Conservation (phyloP, 2,113 vertebrate genomes). For the Megaleporinus macrocephalus region DNA sequence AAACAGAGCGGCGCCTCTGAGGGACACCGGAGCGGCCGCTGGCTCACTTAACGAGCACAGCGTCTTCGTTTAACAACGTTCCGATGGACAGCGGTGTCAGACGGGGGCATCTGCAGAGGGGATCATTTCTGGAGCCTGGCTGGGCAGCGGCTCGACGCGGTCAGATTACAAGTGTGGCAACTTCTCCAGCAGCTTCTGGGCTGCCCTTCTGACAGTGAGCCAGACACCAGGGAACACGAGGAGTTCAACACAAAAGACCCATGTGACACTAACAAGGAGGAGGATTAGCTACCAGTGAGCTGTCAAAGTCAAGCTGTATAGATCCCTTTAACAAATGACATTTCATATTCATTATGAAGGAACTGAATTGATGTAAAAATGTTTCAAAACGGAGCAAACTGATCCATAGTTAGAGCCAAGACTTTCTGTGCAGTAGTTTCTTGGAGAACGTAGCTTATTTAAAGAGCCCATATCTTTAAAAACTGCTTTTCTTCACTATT, state of each 20-base stretch:
- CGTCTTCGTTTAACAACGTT: conserved; percentile 36
- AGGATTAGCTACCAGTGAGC: neutral
- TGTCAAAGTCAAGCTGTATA: neutral
- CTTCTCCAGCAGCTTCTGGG: conserved; percentile 10
- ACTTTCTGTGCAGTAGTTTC: too few species aligned
- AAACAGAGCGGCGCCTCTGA: neutral
- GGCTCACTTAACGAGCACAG: conserved; percentile 22
- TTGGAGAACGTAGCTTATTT: too few species aligned
- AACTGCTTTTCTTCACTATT: too few species aligned
- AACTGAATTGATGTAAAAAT: neutral
- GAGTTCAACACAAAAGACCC: neutral
- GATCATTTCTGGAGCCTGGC: conserved; percentile 8
- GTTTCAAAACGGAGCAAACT: neutral
- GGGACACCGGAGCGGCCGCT: neutral
- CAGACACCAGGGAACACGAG: conserved; percentile 14
- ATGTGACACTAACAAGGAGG: neutral
- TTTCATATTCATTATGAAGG: neutral
- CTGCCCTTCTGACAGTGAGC: conserved; percentile 30
- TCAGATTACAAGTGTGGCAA: conserved; percentile 22
- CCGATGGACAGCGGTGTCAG: conserved; percentile 27
- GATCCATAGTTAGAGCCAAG: too few species aligned
- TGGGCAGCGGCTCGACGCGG: conserved; percentile 11
- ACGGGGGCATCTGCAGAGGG: conserved; percentile 21
- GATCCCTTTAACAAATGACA: neutral
- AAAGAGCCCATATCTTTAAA: too few species aligned